Evolutionary conservation across 2,797 vertebrate species (phyloP).

Genomic region (Capromys pilorides): DNA sequence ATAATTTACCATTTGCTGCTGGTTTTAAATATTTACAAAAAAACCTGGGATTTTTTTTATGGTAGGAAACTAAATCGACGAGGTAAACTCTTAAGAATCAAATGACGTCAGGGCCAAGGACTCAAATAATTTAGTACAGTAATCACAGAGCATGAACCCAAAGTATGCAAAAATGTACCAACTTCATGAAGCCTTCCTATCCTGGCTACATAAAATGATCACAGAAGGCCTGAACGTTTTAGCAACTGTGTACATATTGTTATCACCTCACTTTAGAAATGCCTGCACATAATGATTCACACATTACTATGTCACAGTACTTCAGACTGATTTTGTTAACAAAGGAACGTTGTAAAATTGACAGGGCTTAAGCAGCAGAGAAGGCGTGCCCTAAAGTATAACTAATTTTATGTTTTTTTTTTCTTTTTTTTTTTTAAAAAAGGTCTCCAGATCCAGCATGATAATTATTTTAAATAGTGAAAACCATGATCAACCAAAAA

Average conservation of each 20-base stretch:
- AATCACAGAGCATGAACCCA: background rate
- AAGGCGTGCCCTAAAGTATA: constrained; percentile 56
- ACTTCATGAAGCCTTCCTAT: background rate
- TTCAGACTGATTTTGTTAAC: constrained; percentile 43
- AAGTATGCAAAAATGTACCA: background rate
- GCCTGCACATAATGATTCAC: background rate
- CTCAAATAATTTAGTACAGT: background rate
- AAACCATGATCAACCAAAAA: constrained; percentile 43
- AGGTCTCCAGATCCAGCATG: constrained; percentile 41
- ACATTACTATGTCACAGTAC: background rate
- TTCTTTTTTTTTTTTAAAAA: background rate
- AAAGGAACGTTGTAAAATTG: constrained; percentile 60
- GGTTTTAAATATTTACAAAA: constrained; percentile 19
- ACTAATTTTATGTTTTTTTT: constrained; percentile 59
- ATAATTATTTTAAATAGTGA: constrained; percentile 57
- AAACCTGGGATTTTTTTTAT: constrained; percentile 40
- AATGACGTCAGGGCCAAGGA: background rate
- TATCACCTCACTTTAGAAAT: constrained; percentile 35
- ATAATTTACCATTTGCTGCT: background rate
- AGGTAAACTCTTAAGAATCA: constrained; percentile 4
- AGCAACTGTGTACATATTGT: background rate
- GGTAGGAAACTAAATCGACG: constrained; percentile 7
- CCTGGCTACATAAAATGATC: background rate
- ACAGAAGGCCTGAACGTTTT: background rate
- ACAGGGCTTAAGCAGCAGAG: constrained; percentile 44